Evolutionary conservation across 2,888 invertebrate genomes (phyloP).

Genomic region (Cephonodes hylas): DNA sequence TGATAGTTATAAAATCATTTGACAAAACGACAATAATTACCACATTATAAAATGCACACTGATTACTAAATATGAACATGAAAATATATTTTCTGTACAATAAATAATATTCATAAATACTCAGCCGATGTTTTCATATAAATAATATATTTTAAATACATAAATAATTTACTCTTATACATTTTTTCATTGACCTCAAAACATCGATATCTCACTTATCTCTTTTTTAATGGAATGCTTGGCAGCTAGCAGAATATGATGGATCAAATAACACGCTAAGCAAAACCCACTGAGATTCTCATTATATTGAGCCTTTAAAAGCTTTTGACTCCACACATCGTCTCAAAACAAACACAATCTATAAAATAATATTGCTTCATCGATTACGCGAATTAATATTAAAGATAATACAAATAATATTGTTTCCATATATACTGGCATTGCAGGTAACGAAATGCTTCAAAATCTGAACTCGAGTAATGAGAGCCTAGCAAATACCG

Average conservation of each 20-base stretch:
- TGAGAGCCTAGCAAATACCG: too few relatives aligned
- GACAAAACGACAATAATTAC: too few relatives aligned
- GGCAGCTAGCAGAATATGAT: not conserved
- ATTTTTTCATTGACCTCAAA: not conserved
- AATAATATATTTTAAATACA: constrained; percentile 2
- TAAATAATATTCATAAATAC: constrained; percentile 6
- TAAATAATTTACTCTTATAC: constrained; percentile 14
- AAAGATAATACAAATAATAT: not conserved
- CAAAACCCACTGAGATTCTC: not conserved
- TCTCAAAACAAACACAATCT: not conserved
- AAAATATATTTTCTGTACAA: not conserved
- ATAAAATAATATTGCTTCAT: constrained; percentile 2
- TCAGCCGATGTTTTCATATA: not conserved
- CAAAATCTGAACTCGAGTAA: not conserved
- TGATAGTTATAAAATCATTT: too few relatives aligned
- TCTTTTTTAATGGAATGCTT: not conserved
- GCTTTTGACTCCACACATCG: not conserved
- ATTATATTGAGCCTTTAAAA: not conserved
- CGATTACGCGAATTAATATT: not conserved
- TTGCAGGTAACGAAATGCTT: not conserved
- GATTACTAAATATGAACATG: too few relatives aligned
- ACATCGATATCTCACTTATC: not conserved
- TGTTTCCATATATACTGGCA: not conserved
- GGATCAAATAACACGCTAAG: not conserved
- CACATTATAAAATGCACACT: too few relatives aligned